A percentile compares a stretch with the other conserved stretches of the same genome.
phyloP scores from a whole-genome alignment of 2,113 vertebrate genomes.

The Hyperopisus bebe region DNA sequence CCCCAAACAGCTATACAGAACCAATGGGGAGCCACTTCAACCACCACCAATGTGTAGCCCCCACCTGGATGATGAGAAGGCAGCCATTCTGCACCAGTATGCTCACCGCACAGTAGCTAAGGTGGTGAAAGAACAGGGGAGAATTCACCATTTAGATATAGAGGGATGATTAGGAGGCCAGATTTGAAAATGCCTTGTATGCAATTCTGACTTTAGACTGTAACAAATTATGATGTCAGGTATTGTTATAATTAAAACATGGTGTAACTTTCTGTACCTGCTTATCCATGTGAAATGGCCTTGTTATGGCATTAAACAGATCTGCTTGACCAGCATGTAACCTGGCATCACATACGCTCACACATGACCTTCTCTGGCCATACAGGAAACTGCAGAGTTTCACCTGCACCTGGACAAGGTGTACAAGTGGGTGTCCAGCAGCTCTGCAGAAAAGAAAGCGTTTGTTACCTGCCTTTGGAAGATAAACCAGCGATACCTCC shows the following conservation, averaged over 20 bases:
- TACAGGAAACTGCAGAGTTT: conserved; percentile 36
- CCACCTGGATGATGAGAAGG: background rate
- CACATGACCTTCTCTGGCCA: background rate
- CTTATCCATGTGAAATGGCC: background rate
- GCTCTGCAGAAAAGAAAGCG: conserved; percentile 27
- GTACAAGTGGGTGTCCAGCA: conserved; percentile 34
- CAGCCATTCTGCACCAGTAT: background rate
- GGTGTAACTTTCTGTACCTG: background rate
- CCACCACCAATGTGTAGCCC: no score
- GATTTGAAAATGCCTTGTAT: background rate
- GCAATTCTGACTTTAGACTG: background rate
- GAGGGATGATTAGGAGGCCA: background rate
- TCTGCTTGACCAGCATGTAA: background rate
- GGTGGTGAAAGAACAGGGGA: background rate
- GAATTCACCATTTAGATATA: background rate
- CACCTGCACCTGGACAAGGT: conserved; percentile 43
- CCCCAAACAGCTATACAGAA: background rate
- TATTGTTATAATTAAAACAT: background rate
- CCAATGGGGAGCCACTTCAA: background rate
- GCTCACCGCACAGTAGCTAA: background rate
- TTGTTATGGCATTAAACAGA: background rate
- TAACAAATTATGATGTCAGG: background rate
- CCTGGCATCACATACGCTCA: background rate
- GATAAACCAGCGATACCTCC: conserved; percentile 35
- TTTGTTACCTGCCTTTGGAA: conserved; percentile 42